phyloP scores from a whole-genome alignment of 1,140 invertebrate genomes.

The Meteorus sp. region DNA sequence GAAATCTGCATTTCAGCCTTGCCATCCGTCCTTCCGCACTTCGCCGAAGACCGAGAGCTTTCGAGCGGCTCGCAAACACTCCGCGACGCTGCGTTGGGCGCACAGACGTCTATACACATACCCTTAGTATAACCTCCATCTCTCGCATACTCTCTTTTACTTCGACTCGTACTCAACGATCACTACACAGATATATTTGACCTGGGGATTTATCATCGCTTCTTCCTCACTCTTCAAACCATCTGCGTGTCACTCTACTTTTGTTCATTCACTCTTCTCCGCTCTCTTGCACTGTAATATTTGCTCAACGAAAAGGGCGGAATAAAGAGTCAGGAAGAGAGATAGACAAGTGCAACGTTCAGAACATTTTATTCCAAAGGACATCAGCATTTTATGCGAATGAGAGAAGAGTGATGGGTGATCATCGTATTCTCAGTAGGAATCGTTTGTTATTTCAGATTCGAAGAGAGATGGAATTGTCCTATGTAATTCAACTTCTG shows the following conservation, averaged over 20 bases:
- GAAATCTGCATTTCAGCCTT: slow-evolving; percentile 59
- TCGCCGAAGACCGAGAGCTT: slow-evolving; percentile 48
- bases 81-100: slow-evolving; percentile 29
- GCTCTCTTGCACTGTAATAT: slow-evolving; percentile 35
- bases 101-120: no score
- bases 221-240: slow-evolving; percentile 24
- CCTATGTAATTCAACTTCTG: slow-evolving; percentile 18
- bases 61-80: slow-evolving; percentile 58
- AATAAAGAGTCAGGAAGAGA: no score
- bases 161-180: slow-evolving; percentile 3
- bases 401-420: slow-evolving; percentile 42
- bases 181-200: slow-evolving; percentile 17
- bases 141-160: background rate
- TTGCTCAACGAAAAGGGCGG: no score
- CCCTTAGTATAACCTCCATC: slow-evolving; percentile 20
- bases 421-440: slow-evolving; percentile 26
- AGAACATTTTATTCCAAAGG: slow-evolving; percentile 44
- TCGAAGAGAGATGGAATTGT: slow-evolving; percentile 9
- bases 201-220: slow-evolving; percentile 9
- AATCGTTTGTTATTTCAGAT: slow-evolving; percentile 43
- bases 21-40: slow-evolving; percentile 43
- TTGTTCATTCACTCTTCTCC: slow-evolving; percentile 40
- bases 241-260: slow-evolving; percentile 45
- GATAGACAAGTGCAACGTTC: slow-evolving; percentile 24
- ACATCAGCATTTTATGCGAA: slow-evolving; percentile 50